Evolutionary conservation across 2,113 vertebrate genomes (phyloP), one percentile per base, ranked within the genome.

Genomic region (Oostethus manadensis): DNA sequence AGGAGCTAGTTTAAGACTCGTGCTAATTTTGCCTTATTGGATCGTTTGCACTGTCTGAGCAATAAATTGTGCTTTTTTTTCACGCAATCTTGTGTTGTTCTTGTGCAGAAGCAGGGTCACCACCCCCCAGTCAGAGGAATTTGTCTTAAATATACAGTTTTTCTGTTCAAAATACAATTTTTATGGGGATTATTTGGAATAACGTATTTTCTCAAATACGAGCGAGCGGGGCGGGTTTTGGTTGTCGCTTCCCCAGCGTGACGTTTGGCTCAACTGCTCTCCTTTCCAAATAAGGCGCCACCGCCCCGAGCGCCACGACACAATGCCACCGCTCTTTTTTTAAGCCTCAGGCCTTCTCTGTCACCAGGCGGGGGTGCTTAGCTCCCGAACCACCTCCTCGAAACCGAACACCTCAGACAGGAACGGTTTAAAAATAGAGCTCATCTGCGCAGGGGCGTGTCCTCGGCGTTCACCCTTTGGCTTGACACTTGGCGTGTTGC

Each of bases 371-470:
- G 21, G 26, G 4, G n/a, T 26, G 58, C 73, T 33, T 57, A 77
- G 71, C 66, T 14, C 38, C 38, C 38, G 3, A 40, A 40, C 38
- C 38, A 35, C 66, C 29, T 58, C 56, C 29, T 42, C 20, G 87
- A 85, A 89, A 91, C 80, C 64, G 0, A 80, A 90, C 82, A 85
- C 90, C 80, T 62, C 65, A 51, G 1, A 51, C 45, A 77, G 64
- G 73, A 79, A 48, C 4, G 20, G 49, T 21, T 74, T 89, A 90
- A 89, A 91, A 85, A 89, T 91, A 91, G 86, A 63, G 59, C 43
- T 84, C 87, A 88, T 87, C 86, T 89, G 87, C 83, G 64, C 58
- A 3, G 44, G 78, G 80, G 81, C n/a, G 71, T 57, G 76, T 67
- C 59, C 46, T 6, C 54, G 58, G n/a, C 16, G 7, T 22, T 51